These are phyloP conservation scores for Tuta absoluta DNA, from an alignment of 2,888 invertebrate genomes.

Conservation along the genomic window DNA sequence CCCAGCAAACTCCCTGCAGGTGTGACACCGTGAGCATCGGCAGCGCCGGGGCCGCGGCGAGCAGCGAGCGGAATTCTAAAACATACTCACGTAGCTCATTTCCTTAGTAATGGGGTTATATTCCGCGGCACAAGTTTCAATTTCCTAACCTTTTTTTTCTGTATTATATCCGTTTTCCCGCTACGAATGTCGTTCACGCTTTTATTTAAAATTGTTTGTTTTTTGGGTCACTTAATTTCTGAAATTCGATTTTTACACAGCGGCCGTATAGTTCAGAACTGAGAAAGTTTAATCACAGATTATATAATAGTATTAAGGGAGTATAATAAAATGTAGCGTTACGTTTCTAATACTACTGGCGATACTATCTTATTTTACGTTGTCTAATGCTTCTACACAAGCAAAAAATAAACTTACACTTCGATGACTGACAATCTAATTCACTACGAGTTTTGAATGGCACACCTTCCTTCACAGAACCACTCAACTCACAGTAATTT, in stretches of 20 bases:
- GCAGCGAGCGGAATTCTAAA: conserved; percentile 55
- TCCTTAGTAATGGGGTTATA: conserved; percentile 78
- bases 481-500: conserved; percentile 3
- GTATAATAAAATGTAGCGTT: no score
- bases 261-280: not conserved
- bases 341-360: no score
- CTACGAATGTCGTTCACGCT: conserved; percentile 47
- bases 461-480: not conserved
- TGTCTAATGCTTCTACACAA: no score
- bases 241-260: not conserved
- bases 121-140: conserved; percentile 78
- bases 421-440: no score
- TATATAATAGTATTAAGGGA: no score
- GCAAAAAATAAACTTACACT: no score
- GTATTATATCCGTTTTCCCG: conserved; percentile 63
- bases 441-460: not conserved
- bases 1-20: no score
- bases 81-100: conserved; percentile 77
- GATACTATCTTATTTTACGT: no score
- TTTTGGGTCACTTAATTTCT: not conserved
- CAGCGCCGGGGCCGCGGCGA: conserved; percentile 26
- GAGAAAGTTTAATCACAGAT: no score
- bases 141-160: conserved; percentile 75
- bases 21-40: conserved; percentile 31
- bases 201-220: conserved; percentile 31